Base-by-base conservation (phyloP, 2,113 vertebrate species). In the Ivindomyrus marchei region DNA sequence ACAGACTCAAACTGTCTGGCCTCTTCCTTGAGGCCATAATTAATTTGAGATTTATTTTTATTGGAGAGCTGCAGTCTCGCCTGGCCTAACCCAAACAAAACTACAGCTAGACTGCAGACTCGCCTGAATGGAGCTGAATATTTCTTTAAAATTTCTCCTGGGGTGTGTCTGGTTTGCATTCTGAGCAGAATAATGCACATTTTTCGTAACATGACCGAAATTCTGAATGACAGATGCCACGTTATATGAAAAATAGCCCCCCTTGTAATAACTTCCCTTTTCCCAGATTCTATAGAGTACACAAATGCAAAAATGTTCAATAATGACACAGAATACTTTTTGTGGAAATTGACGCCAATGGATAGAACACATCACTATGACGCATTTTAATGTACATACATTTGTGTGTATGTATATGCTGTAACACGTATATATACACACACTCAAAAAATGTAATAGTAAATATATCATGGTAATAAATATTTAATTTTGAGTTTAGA, bases 31-130 rank as follows among this genome's bases (percentile, higher is more conserved):
- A 95, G 97, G 97, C 98, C 97, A 97, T 98, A 97, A 99, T 99
- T 99, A 98, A 99, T 99, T 97, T 98, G 97, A 98, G 98, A 98
- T 99, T 98, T 99, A 98, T 99, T 99, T 99, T 98, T 98, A 98
- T 98, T 99, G 98, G 98, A 98, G 97, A 97, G 96, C 96, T 95
- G 95, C 94, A 96, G 97, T 97, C 97, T 98, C 97, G 96, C 96
- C 96, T 97, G 97, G 97, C 97, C 97, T 99, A 98, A 98, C 97
- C 97, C 97, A 99, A 99, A 99, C 98, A 99, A 97, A 97, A 96
- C 97, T 96, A 94, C 97, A 95, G 95, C 95, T 92, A 95, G 96
- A 96, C 96, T 95, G 95, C 95, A 95, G 97, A 97, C 97, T 96
- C 96, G 96, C 97, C 96, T 96, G 96, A 97, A 97, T 96, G 96